A percentile compares a stretch with the other conserved stretches of the same genome.
phyloP scores from a whole-genome alignment of 2,797 vertebrate genomes.

The Myotis findleyi region DNA sequence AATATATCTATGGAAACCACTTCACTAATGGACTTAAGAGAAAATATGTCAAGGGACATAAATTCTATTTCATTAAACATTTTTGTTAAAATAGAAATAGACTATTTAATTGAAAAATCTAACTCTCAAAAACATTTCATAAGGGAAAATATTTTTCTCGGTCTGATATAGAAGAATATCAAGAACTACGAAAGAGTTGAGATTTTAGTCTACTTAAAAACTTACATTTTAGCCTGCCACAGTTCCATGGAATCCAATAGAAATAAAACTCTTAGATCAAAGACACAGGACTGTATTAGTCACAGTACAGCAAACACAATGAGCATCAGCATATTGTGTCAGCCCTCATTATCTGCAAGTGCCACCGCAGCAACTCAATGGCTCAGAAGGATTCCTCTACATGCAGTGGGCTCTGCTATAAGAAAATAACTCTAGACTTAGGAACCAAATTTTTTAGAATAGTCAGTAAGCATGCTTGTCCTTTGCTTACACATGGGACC shows the following conservation, averaged over 20 bases:
- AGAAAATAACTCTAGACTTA: background rate
- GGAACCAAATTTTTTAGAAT: background rate
- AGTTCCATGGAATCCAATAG: background rate
- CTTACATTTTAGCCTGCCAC: background rate
- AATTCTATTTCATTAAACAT: background rate
- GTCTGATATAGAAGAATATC: background rate
- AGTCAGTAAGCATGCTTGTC: background rate
- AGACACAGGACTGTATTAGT: background rate
- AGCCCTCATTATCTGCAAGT: too few species aligned
- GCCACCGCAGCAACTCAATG: background rate
- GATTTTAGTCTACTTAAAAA: background rate
- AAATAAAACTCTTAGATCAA: background rate
- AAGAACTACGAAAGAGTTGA: background rate
- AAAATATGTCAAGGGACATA: background rate
- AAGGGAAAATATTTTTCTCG: background rate
- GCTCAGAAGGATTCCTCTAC: background rate
- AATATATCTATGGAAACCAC: background rate
- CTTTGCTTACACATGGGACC: background rate
- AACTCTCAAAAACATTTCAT: background rate
- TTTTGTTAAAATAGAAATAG: background rate
- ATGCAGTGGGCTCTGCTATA: background rate
- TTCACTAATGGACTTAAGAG: background rate
- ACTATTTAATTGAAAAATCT: background rate
- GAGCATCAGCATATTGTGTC: background rate
- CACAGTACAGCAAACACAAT: background rate